A percentile compares a stretch with the other conserved stretches of the same genome.
Evolutionary conservation across 2,797 vertebrate genomes (phyloP).

Genomic region (Darevskia nairensis): DNA sequence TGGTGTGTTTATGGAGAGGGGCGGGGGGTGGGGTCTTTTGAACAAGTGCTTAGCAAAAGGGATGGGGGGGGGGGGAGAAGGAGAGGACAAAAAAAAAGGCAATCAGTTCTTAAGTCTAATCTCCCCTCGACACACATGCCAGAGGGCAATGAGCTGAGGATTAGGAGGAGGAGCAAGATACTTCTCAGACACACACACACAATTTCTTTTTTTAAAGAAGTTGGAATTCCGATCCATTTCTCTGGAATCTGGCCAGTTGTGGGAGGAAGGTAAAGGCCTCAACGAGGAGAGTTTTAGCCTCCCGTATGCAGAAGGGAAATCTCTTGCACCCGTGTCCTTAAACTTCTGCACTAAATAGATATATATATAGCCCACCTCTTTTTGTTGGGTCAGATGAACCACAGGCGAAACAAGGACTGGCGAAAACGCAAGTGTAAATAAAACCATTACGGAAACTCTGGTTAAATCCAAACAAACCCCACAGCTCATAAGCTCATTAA

Average conservation of each 20-base stretch:
- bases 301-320: conserved; percentile 59
- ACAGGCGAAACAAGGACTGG: conserved; percentile 62
- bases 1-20: conserved; percentile 49
- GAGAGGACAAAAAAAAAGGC: conserved; percentile 48
- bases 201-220: conserved; percentile 19
- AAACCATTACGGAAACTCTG: conserved; percentile 80
- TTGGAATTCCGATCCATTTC: conserved; percentile 57
- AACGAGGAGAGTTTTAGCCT: conserved; percentile 51
- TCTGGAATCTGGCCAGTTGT: conserved; percentile 65
- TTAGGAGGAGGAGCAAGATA: conserved; percentile 56
- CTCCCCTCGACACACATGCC: conserved; percentile 70
- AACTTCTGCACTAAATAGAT: conserved; percentile 54
- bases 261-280: conserved; percentile 35
- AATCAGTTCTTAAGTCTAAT: conserved; percentile 72
- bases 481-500: conserved; percentile 85
- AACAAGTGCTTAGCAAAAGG: conserved; percentile 64
- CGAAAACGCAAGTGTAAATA: conserved; percentile 81
- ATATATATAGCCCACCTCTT: conserved; percentile 26
- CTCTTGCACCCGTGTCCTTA: conserved; percentile 65
- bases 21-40: conserved; percentile 54
- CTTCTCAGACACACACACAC: not conserved
- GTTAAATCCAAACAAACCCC: conserved; percentile 81
- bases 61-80: conserved; percentile 10
- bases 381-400: conserved; percentile 65
- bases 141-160: conserved; percentile 68